These are phyloP conservation scores for Taurulus bubalis DNA, from an alignment of 2,113 vertebrate genomes.

Conservation along the genomic window DNA sequence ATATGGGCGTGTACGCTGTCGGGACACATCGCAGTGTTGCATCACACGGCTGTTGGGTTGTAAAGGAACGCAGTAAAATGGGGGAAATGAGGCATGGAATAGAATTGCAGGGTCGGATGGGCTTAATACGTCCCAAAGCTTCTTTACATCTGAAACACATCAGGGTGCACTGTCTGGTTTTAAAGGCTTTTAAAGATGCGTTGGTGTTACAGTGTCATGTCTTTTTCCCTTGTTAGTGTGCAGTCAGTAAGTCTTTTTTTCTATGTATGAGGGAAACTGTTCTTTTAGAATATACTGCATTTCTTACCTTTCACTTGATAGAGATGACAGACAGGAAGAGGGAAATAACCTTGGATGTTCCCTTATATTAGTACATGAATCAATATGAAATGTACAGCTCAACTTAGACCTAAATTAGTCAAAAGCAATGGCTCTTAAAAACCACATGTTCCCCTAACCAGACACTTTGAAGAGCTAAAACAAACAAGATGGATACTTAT, in stretches of 20 bases:
- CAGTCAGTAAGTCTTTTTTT: not conserved
- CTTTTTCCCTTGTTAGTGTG: not conserved
- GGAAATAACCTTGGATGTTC: too few relatives aligned
- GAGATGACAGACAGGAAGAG: too few relatives aligned
- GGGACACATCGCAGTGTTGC: not conserved
- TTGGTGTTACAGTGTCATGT: not conserved
- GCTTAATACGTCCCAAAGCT: not conserved
- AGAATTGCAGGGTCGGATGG: not conserved
- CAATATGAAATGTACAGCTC: not conserved
- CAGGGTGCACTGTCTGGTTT: not conserved
- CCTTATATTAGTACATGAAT: too few relatives aligned
- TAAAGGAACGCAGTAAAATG: not conserved
- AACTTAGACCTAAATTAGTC: not conserved
- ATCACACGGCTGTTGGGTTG: slow-evolving; percentile 5
- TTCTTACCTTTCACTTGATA: too few relatives aligned
- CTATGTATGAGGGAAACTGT: not conserved
- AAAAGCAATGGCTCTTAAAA: not conserved
- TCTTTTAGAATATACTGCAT: not conserved
- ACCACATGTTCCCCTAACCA: not conserved
- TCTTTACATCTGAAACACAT: not conserved
- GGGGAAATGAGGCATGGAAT: slow-evolving; percentile 9
- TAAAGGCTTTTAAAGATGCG: not conserved
- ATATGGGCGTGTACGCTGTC: not conserved
- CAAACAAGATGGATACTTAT: not conserved
- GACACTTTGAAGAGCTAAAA: not conserved